Percentiles rank a stretch among this genome's conserved stretches.
These are phyloP conservation scores for Oscheius myriophilus DNA, from an alignment of 2,888 invertebrate species.

Conservation along the genomic window DNA sequence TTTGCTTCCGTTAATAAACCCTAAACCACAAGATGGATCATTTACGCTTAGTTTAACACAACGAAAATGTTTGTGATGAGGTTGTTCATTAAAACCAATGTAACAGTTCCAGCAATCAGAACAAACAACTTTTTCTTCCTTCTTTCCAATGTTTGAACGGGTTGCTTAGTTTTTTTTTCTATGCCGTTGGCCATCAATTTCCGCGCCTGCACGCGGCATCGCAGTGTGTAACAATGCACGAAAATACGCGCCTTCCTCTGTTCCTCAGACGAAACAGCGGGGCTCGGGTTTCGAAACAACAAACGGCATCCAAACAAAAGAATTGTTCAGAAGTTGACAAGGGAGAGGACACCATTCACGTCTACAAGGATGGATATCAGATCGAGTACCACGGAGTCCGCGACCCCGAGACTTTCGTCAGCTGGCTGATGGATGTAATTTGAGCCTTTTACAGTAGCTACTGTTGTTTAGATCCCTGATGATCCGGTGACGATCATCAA, in stretches of 20 bases:
- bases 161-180: constrained; percentile 14
- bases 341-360: constrained; percentile 70
- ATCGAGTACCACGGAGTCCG: constrained; percentile 71
- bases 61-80: too few relatives aligned
- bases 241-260: constrained; percentile 19
- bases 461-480: constrained; percentile 67
- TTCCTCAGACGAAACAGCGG: neutral
- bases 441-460: neutral
- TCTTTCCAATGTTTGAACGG: too few relatives aligned
- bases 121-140: too few relatives aligned
- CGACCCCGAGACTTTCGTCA: constrained; percentile 70
- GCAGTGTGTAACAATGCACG: constrained; percentile 25
- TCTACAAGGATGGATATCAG: constrained; percentile 70
- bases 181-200: constrained; percentile 21
- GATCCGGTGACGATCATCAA: constrained; percentile 71
- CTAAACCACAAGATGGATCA: too few relatives aligned
- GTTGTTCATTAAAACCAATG: too few relatives aligned
- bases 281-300: neutral
- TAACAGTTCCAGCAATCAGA: too few relatives aligned
- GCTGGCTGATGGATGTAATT: constrained; percentile 71
- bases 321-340: constrained; percentile 65
- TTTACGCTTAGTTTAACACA: too few relatives aligned
- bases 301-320: neutral
- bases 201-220: constrained; percentile 23
- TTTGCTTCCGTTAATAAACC: too few relatives aligned